Base-by-base conservation (phyloP, 2,113 vertebrate genomes). In the Sitta europaea region DNA sequence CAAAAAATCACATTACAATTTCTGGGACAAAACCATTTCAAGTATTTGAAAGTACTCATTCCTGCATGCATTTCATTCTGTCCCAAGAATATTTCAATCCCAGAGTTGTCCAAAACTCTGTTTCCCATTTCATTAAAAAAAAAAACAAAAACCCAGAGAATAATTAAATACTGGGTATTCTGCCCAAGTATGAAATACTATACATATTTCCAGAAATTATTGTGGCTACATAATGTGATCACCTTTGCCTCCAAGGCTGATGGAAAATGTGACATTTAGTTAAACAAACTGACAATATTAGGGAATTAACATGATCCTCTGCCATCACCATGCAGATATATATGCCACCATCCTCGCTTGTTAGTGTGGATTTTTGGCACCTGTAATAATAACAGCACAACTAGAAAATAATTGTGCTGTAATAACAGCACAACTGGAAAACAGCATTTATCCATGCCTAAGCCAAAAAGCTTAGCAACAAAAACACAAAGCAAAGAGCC, bases 401-500 rank as follows among this genome's bases (percentile, higher is more conserved):
- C 63, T 57, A 80, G n/a, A n/a, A n/a, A n/a, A n/a, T n/a, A n/a
- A n/a, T n/a, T n/a, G n/a, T n/a, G n/a, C 53, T 86, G 25, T 40
- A 40, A 38, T 72, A 72, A 10, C 55, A 92, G 48, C 45, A 45
- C 45, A 40, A 57, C 63, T 57, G 77, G 67, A 86, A 94, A 86
- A 80, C 72, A 94, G 45, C 61, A 16, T 92, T 88, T 83, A 25
- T 67, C 57, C 88, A 59, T 58, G 53, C 53, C 48, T 80, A 67
- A 94, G 68, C 92, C 88, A 90, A 84, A 88, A 80, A 88, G 12
- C 36, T 84, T 83, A 93, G 90, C 79, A 96, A 90, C 42, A 92
- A 67, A 93, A 95, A 35, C 63, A 78, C 16, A 59, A 73, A 81
- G 48, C 72, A 68, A 78, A 90, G 78, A 93, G 29, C 55, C 68